These are phyloP conservation scores for Gambusia yucatana DNA, from an alignment of 2,797 vertebrate genomes.

Conservation along the genomic window DNA sequence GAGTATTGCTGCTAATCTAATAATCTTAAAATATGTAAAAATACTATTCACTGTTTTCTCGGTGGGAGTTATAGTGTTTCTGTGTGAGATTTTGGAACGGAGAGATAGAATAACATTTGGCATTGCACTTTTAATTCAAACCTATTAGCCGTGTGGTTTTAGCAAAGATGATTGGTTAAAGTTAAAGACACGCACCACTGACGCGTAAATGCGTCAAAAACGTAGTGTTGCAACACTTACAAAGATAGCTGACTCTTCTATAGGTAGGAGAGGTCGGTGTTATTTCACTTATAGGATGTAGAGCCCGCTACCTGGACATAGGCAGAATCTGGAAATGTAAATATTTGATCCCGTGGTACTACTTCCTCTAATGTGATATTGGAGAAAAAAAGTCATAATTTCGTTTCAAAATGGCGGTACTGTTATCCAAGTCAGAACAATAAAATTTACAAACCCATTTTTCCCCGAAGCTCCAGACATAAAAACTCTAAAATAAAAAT, in stretches of 20 bases:
- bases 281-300: background rate
- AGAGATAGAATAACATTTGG: background rate
- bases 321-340: background rate
- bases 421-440: background rate
- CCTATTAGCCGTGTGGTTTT: background rate
- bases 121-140: background rate
- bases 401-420: background rate
- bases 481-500: constrained; percentile 52
- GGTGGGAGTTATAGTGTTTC: background rate
- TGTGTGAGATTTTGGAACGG: background rate
- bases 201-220: background rate
- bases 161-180: background rate
- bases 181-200: background rate
- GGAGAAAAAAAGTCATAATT: background rate
- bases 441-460: constrained; percentile 40
- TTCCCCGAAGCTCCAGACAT: constrained; percentile 56
- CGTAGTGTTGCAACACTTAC: background rate
- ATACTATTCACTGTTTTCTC: background rate
- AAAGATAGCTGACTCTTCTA: background rate
- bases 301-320: background rate
- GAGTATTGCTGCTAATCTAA: background rate
- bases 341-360: background rate
- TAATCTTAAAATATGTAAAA: background rate
- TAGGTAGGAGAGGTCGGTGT: background rate
- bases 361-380: background rate